Base-by-base conservation (phyloP, 2,113 vertebrate genomes). In the Opisthocomus hoazin region DNA sequence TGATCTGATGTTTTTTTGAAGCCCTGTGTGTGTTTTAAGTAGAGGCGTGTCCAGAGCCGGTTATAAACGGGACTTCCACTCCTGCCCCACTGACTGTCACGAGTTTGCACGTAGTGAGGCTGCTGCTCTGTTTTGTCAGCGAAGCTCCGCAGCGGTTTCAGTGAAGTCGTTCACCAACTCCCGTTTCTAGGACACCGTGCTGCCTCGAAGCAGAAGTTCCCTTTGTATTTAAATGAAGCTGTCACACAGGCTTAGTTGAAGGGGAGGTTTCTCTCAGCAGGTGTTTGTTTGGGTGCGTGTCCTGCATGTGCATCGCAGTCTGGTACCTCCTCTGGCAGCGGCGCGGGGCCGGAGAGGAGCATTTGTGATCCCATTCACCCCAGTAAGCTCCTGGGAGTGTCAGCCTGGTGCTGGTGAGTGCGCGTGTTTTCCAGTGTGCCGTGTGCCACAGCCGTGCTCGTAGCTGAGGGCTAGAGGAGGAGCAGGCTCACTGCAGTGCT, bases 331-430 rank as follows among this genome's bases (percentile, higher is more conserved):
- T 39, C 56, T 13, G 53, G 87, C 20, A 26, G 5, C 19, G 12
- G 24, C 0, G 0, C 30, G 57, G 22, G 60, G 41, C 22, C 9
- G 51, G 58, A 70, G 10, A 26, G 61, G 45, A 39, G 8, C 18
- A 0, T 15, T 61, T 5, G 5, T 14, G 7, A 23, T 46, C 29
- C 11, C 0, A 0, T 16, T 76, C 18, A 17, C 10, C 39, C 56
- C 2, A 0, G 3, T 11, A 50, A 84, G n/a, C 26, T 50, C 4
- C 39, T 1, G 3, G 5, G 1, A 6, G 50, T 5, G 1, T 22
- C 4, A 30, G 41, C n/a, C 19, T 10, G 45, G 65, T 70, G 77
- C 43, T 46, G 75, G 16, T 27, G 36, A 1, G 0, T 2, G 11
- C 2, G 21, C 36, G 20, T 39, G 24, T 43, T 76, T 61, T 22